Evolutionary conservation across 2,797 vertebrate species (phyloP).

Genomic region (Rhinophrynus dorsalis): DNA sequence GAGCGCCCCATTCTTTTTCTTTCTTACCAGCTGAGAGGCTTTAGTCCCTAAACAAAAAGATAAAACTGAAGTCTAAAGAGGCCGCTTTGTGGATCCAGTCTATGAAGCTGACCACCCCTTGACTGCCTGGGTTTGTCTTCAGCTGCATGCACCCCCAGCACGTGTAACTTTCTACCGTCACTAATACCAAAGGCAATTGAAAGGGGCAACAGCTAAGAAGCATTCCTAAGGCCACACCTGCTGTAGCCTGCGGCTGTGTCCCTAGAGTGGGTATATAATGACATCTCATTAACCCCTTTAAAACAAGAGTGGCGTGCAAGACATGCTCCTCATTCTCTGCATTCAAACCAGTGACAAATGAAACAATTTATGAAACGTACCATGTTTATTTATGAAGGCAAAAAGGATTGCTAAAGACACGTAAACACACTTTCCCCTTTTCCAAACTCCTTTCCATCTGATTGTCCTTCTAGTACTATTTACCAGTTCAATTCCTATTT

Average conservation of each 20-base stretch:
- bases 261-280: constrained; percentile 28
- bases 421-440: too few species aligned
- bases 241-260: constrained; percentile 55
- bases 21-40: constrained; percentile 64
- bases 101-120: constrained; percentile 64
- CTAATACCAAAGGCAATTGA: constrained; percentile 54
- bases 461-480: too few species aligned
- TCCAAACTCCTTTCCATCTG: too few species aligned
- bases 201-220: constrained; percentile 39
- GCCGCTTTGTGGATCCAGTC: constrained; percentile 64
- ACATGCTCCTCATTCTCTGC: constrained; percentile 21
- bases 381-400: constrained; percentile 23
- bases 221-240: constrained; percentile 67
- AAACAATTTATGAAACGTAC: constrained; percentile 11
- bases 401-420: background rate
- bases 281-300: constrained; percentile 34
- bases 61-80: constrained; percentile 60
- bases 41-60: constrained; percentile 58
- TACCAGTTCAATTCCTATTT: too few species aligned
- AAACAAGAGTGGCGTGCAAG: constrained; percentile 17
- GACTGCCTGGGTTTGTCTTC: constrained; percentile 60
- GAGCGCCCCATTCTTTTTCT: constrained; percentile 65
- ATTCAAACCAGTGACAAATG: constrained; percentile 12
- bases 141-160: constrained; percentile 58
- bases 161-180: constrained; percentile 61